Evolutionary conservation across 2,113 vertebrate species (phyloP).

Genomic region (Erythrocercus mccallii): DNA sequence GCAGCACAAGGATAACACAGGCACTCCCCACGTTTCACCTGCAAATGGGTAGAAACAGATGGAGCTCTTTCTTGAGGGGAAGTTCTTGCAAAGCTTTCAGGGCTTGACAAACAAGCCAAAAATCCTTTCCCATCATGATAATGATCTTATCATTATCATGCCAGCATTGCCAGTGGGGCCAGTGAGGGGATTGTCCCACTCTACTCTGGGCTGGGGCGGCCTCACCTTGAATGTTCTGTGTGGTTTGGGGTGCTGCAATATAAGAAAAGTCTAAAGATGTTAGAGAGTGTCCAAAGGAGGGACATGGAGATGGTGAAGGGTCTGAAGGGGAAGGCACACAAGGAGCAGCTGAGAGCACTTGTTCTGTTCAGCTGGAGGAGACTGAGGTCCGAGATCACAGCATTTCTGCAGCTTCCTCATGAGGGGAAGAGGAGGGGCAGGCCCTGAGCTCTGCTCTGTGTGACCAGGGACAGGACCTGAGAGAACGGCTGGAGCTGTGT

Average conservation of each 20-base stretch:
- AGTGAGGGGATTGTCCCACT: not conserved
- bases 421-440: not conserved
- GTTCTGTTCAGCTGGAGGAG: not conserved
- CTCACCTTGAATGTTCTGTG: not conserved
- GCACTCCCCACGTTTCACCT: not conserved
- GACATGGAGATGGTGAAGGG: not conserved
- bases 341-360: not conserved
- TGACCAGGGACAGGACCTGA: not conserved
- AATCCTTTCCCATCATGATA: not conserved
- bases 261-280: not conserved
- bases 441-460: not conserved
- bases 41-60: not conserved
- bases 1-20: not conserved
- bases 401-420: not conserved
- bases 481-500: not conserved
- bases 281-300: not conserved
- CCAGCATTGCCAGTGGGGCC: rapidly evolving
- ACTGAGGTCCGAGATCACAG: not conserved
- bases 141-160: not conserved
- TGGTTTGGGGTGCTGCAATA: not conserved
- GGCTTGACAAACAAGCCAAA: not conserved
- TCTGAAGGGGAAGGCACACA: rapidly evolving
- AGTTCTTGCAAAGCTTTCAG: not conserved
- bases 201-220: not conserved
- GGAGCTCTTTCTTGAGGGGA: not conserved